phyloP scores from a whole-genome alignment of 2,113 vertebrate species.

The Caracal caracal region DNA sequence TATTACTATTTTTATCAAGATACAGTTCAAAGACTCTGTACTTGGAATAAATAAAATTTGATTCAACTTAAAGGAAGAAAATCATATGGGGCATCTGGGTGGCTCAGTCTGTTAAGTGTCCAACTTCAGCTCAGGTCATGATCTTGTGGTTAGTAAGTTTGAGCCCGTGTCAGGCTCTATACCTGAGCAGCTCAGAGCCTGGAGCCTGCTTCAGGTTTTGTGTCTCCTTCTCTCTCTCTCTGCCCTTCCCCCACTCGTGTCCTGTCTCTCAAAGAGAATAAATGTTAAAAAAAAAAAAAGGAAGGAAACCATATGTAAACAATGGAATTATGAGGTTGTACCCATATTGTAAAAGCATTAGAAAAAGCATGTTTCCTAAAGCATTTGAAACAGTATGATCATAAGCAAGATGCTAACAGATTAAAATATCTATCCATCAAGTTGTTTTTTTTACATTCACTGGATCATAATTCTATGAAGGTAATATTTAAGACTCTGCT shows the following conservation, averaged over 20 bases:
- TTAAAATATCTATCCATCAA: background rate
- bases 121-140: too few relatives aligned
- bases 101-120: too few relatives aligned
- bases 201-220: too few relatives aligned
- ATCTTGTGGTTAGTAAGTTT: too few relatives aligned
- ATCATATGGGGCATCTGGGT: background rate
- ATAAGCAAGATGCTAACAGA: background rate
- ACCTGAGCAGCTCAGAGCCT: too few relatives aligned
- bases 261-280: too few relatives aligned
- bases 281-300: background rate
- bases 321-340: background rate
- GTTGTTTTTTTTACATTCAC: background rate
- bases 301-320: background rate
- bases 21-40: background rate
- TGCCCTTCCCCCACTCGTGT: too few relatives aligned
- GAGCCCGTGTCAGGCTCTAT: too few relatives aligned
- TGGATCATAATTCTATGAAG: background rate
- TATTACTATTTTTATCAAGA: background rate
- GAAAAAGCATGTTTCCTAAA: background rate
- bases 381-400: background rate
- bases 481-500: background rate
- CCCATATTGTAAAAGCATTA: background rate
- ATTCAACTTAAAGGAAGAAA: background rate
- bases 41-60: background rate
- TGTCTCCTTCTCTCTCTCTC: too few relatives aligned